phyloP scores from a whole-genome alignment of 1,140 invertebrate species.

The Eurosta solidaginis region DNA sequence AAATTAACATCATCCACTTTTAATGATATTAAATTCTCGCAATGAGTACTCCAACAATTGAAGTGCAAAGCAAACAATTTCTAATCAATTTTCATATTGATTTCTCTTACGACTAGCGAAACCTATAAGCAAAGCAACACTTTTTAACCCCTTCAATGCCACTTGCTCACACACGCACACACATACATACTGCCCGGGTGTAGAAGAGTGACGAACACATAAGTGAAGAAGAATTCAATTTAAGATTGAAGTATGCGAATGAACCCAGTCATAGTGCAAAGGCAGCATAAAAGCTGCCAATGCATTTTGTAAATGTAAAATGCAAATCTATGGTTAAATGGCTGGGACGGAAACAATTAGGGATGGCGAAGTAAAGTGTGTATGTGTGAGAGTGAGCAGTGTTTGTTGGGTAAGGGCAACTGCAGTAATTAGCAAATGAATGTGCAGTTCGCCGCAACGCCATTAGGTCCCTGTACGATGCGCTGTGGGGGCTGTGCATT shows the following conservation, averaged over 20 bases:
- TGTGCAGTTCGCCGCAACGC: not conserved
- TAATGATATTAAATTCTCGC: constrained; percentile 28
- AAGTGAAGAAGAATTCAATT: constrained; percentile 30
- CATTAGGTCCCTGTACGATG: not conserved
- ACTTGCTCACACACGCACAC: not conserved
- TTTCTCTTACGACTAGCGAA: not conserved
- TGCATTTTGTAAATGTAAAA: constrained; percentile 13
- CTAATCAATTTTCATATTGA: constrained; percentile 30
- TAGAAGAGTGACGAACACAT: not conserved
- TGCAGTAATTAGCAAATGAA: constrained; percentile 31
- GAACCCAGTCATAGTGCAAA: not conserved
- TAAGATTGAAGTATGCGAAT: constrained; percentile 11
- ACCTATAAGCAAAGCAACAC: not conserved
- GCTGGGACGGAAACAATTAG: constrained; percentile 12
- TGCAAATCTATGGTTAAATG: constrained; percentile 27
- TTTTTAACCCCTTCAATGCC: not conserved
- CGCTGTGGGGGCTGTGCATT: not conserved
- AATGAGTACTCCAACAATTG: not conserved
- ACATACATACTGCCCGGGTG: not conserved
- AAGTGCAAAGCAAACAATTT: constrained; percentile 30
- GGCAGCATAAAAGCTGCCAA: not conserved
- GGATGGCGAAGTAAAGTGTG: not conserved
- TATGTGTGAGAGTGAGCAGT: not conserved
- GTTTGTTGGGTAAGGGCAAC: not conserved
- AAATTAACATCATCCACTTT: constrained; percentile 28